Conservation (phyloP, 1,140 invertebrate species). For the Calliopsis andreniformis region DNA sequence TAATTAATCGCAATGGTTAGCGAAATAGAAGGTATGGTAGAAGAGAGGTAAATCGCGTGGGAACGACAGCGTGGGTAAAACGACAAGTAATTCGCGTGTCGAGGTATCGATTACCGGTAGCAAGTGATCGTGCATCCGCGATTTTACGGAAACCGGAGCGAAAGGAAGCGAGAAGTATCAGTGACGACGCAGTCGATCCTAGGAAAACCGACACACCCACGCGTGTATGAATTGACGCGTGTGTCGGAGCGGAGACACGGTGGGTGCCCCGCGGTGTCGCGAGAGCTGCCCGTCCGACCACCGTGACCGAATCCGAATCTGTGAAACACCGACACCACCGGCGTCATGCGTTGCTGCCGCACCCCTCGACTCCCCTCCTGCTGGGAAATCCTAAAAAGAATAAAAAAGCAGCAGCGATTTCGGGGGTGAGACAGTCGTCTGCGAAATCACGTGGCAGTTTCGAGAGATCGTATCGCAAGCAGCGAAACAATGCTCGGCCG, state of each 20-base stretch:
- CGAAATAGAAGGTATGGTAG: neutral
- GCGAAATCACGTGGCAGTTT: too few relatives aligned
- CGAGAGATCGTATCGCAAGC: too few relatives aligned
- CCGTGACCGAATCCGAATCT: slow-evolving; percentile 77
- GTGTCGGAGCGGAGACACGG: slow-evolving; percentile 75
- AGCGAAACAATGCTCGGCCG: too few relatives aligned
- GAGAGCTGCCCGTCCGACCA: slow-evolving; percentile 69
- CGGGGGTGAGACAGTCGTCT: too few relatives aligned
- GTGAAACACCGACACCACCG: slow-evolving; percentile 70
- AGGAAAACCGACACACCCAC: slow-evolving; percentile 54
- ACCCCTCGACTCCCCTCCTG: neutral
- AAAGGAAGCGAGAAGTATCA: slow-evolving; percentile 34
- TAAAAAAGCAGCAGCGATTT: neutral
- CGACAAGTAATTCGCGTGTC: slow-evolving; percentile 19
- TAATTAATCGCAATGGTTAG: neutral
- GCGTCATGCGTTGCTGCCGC: slow-evolving; percentile 46
- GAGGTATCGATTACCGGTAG: slow-evolving; percentile 24
- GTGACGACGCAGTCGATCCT: slow-evolving; percentile 43
- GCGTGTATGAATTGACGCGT: slow-evolving; percentile 47
- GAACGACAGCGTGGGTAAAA: neutral
- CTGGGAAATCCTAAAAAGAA: neutral
- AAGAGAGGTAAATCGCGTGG: slow-evolving; percentile 8
- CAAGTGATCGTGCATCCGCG: slow-evolving; percentile 16
- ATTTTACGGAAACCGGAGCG: slow-evolving; percentile 43
- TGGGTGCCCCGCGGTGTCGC: slow-evolving; percentile 76